These are phyloP conservation scores for Aphrophora alni DNA, from an alignment of 2,888 invertebrate genomes.

Conservation along the genomic window DNA sequence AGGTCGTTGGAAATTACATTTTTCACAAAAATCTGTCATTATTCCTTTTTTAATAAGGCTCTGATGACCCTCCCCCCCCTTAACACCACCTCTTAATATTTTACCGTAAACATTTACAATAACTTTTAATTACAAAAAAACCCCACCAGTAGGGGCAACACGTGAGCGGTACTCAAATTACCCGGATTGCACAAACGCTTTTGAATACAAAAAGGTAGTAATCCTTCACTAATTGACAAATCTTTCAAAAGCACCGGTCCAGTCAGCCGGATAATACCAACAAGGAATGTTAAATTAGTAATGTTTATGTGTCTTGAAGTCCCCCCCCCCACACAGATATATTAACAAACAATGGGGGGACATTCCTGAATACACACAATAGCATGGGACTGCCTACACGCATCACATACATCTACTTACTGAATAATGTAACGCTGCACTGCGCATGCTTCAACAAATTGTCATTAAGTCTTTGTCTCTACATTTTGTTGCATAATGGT, in stretches of 20 bases:
- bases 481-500: not conserved
- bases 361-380: not conserved
- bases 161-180: no score
- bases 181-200: not conserved
- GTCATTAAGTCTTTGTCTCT: constrained; percentile 2
- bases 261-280: not conserved
- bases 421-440: not conserved
- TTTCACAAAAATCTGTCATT: no score
- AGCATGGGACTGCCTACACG: not conserved
- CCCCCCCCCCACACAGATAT: not conserved
- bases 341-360: not conserved
- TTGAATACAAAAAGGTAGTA: no score
- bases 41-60: no score
- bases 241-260: not conserved
- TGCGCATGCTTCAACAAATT: not conserved
- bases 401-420: not conserved
- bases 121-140: no score
- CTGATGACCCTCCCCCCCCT: no score
- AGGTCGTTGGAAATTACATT: no score
- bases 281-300: not conserved
- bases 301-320: not conserved
- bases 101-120: no score
- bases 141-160: no score
- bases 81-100: no score
- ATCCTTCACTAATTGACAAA: constrained; percentile 2